phyloP scores from a whole-genome alignment of 92 coral and sea anemone species.

The Umimayanthus chanpuru region DNA sequence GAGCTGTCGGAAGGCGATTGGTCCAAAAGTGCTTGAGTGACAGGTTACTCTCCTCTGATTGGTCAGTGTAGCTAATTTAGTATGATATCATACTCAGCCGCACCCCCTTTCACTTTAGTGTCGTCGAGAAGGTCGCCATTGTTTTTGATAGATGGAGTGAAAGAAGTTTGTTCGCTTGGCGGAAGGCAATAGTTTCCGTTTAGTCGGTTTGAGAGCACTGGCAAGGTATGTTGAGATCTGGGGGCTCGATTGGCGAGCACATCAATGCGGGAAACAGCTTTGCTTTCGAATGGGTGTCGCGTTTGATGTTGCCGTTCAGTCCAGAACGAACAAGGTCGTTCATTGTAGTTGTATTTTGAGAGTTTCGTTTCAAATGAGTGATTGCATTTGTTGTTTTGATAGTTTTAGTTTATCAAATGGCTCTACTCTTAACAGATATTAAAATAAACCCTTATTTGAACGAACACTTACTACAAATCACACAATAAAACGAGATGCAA shows the following conservation, averaged over 20 bases:
- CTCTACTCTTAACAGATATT: no score
- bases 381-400: background rate
- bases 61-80: constrained; percentile 16
- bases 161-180: no score
- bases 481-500: background rate
- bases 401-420: background rate
- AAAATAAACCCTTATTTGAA: background rate
- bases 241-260: background rate
- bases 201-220: background rate
- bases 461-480: background rate
- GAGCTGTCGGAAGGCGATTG: constrained; percentile 61
- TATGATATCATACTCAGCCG: constrained; percentile 32
- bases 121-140: background rate
- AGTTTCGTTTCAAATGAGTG: background rate
- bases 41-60: constrained; percentile 32
- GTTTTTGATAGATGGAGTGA: background rate
- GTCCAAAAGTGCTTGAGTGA: constrained; percentile 46
- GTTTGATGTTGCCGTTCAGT: no score
- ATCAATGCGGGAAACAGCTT: background rate
- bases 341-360: background rate
- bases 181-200: no score
- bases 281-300: background rate
- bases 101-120: background rate
- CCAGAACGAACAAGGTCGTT: no score
- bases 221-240: background rate